A percentile compares a stretch with the other conserved stretches of the same genome.
Conservation (phyloP, 1,140 invertebrate species). For the Zaprionus kolodkinae region DNA sequence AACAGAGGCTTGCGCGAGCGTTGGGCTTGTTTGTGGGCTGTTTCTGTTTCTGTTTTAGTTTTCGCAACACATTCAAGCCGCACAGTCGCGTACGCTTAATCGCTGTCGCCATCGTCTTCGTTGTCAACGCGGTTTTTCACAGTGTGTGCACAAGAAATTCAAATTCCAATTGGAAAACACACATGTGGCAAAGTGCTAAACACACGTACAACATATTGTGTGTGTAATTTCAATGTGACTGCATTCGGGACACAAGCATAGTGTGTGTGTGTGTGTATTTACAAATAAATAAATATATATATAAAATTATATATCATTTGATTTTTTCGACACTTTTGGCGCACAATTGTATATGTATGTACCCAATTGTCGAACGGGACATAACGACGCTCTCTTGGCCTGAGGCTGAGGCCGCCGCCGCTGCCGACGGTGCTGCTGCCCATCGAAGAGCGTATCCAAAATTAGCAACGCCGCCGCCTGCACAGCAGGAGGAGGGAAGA, state of each 20-base stretch:
- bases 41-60: conserved; percentile 70
- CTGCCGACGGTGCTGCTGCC: conserved; percentile 8
- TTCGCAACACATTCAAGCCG: conserved; percentile 75
- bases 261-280: background rate
- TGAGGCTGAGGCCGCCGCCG: conserved; percentile 6
- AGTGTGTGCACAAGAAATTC: conserved; percentile 31
- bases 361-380: conserved; percentile 23
- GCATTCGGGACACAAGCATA: conserved; percentile 3
- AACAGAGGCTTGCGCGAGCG: conserved; percentile 48
- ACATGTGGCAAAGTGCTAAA: conserved; percentile 29
- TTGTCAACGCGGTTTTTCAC: conserved; percentile 19
- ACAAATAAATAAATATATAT: conserved; percentile 10
- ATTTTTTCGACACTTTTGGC: conserved; percentile 34
- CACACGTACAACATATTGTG: conserved; percentile 14
- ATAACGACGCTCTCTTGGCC: conserved; percentile 34
- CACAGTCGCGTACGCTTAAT: conserved; percentile 52
- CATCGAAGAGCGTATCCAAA: conserved; percentile 54
- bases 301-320: conserved; percentile 27
- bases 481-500: conserved; percentile 35
- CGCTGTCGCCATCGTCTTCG: background rate
- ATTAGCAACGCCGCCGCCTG: conserved; percentile 63
- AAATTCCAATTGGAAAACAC: conserved; percentile 23
- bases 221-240: conserved; percentile 59
- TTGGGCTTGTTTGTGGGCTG: conserved; percentile 41
- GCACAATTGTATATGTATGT: conserved; percentile 6